phyloP scores from a whole-genome alignment of 1,140 invertebrate genomes.

The fruit fly (Drosophila melanogaster) region Release_6_plus_ISO1_MT NT_033777.3:23047001-23047500 shows the following conservation, averaged over 20 bases:
- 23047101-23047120: slow-evolving; percentile 22
- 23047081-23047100: slow-evolving; percentile 17
- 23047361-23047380: slow-evolving; percentile 32
- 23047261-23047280: slow-evolving; percentile 53
- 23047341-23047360: slow-evolving; percentile 18
- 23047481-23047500: neutral
- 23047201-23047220: slow-evolving; percentile 23
- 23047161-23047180: neutral
- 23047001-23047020: slow-evolving; percentile 53
- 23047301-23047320: slow-evolving; percentile 13
- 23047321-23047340: slow-evolving; percentile 17
- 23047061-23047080: slow-evolving; percentile 11
- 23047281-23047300: slow-evolving; percentile 14
- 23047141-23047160: slow-evolving; percentile 21
- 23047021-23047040: slow-evolving; percentile 12
- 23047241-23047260: slow-evolving; percentile 38
- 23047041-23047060: slow-evolving; percentile 39
- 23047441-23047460: slow-evolving; percentile 26
- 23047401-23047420: slow-evolving; percentile 59
- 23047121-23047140: slow-evolving; percentile 48
- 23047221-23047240: slow-evolving; percentile 73
- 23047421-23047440: neutral
- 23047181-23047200: slow-evolving; percentile 39
- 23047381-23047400: slow-evolving; percentile 63
- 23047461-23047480: neutral